phyloP scores from a whole-genome alignment of 2,888 invertebrate genomes.

The Cantharis flavilabris region DNA sequence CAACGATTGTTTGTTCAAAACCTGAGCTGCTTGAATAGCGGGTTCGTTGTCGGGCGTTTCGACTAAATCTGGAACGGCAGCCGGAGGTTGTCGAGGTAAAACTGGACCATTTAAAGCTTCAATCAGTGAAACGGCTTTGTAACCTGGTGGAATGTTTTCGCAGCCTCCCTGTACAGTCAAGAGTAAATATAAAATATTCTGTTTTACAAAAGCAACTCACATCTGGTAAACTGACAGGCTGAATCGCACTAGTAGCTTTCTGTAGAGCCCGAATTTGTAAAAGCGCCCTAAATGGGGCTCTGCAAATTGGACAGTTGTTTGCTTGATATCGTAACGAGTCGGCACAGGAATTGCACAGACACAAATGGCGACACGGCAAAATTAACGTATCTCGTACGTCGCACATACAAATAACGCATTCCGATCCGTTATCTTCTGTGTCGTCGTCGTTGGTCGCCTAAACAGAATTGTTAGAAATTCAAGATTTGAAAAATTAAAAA shows the following conservation, averaged over 20 bases:
- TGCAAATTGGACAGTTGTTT: slow-evolving; percentile 98
- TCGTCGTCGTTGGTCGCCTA: slow-evolving; percentile 71
- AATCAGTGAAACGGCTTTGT: slow-evolving; percentile 90
- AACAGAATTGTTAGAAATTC: background rate
- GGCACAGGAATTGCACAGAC: slow-evolving; percentile 95
- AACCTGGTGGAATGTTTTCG: slow-evolving; percentile 89
- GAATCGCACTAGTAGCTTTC: slow-evolving; percentile 63
- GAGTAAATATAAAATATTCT: slow-evolving; percentile 13
- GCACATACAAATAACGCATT: slow-evolving; percentile 99
- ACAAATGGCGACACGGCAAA: slow-evolving; percentile 94
- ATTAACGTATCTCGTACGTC: slow-evolving; percentile 97
- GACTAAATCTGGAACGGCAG: slow-evolving; percentile 56
- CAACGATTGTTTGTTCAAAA: slow-evolving; percentile 61
- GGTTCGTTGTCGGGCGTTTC: slow-evolving; percentile 69
- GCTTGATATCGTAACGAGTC: slow-evolving; percentile 96
- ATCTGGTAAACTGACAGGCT: slow-evolving; percentile 66
- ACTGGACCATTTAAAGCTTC: slow-evolving; percentile 95
- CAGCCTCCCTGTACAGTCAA: slow-evolving; percentile 62
- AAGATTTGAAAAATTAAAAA: background rate
- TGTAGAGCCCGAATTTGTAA: slow-evolving; percentile 94
- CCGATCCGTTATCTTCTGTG: slow-evolving; percentile 91
- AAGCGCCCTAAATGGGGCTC: slow-evolving; percentile 97
- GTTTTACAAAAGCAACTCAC: slow-evolving; percentile 53
- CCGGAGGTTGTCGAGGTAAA: slow-evolving; percentile 58
- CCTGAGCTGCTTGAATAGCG: slow-evolving; percentile 69